Percentiles rank a stretch among this genome's conserved stretches.
phyloP scores from a whole-genome alignment of 1,140 invertebrate genomes.

The Pentalonia nigronervosa region DNA sequence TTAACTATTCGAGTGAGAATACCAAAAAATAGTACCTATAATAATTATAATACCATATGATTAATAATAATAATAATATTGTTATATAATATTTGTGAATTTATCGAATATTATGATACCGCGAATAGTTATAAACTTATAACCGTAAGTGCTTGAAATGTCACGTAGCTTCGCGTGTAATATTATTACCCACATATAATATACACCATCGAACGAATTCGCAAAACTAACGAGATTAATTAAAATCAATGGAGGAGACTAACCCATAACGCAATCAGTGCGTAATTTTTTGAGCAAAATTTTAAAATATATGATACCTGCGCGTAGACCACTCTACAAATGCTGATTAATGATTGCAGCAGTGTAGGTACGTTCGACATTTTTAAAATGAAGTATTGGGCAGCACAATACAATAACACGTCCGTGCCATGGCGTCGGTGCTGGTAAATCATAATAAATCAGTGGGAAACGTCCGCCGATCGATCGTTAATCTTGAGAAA shows the following conservation, averaged over 20 bases:
- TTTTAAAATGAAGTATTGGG: constrained; percentile 1
- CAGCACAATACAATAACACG: not conserved
- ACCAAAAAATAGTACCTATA: no score
- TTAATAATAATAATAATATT: no score
- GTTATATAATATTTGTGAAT: no score
- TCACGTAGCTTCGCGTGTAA: no score
- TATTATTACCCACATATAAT: no score
- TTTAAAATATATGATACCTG: constrained; percentile 6
- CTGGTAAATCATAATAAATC: constrained; percentile 12
- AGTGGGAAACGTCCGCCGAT: not conserved
- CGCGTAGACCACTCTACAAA: not conserved
- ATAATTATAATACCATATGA: no score
- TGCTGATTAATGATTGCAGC: not conserved
- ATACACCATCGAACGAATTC: not conserved
- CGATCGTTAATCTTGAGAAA: constrained; percentile 21
- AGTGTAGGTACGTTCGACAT: not conserved
- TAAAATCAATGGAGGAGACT: not conserved
- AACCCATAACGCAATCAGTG: not conserved
- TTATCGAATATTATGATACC: no score
- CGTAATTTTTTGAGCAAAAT: not conserved
- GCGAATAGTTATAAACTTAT: no score
- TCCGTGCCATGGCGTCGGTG: not conserved
- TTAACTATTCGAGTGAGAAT: no score
- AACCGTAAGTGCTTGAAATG: no score
- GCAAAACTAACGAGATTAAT: not conserved